Conservation (phyloP, 2,113 vertebrate species). For the Pelecanoides urinatrix region DNA sequence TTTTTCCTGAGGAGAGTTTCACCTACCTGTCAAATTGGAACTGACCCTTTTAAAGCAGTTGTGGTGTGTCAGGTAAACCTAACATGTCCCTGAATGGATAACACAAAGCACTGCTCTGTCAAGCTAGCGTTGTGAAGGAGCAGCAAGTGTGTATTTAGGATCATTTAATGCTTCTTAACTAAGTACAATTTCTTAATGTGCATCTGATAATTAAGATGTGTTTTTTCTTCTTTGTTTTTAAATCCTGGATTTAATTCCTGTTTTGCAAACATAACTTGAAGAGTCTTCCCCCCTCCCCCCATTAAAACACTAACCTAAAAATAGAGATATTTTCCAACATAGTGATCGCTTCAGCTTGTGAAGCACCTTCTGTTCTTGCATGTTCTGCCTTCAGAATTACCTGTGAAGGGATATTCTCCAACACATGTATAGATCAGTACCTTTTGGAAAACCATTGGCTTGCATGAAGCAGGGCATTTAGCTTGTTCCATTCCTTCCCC, state of each 20-base stretch:
- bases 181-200: not conserved
- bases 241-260: not conserved
- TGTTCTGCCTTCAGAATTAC: not conserved
- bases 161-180: not conserved
- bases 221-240: not conserved
- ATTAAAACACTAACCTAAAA: not conserved
- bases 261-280: not conserved
- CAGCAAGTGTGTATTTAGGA: not conserved
- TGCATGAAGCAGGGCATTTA: not conserved
- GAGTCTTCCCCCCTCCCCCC: no score
- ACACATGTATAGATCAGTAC: rapidly evolving
- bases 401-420: not conserved
- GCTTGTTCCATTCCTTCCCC: not conserved
- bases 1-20: not conserved
- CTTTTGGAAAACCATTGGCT: not conserved
- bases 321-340: not conserved
- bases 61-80: not conserved
- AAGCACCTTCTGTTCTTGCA: not conserved
- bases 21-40: not conserved
- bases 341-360: not conserved
- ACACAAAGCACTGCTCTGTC: not conserved
- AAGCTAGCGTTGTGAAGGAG: not conserved
- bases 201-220: not conserved
- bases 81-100: not conserved
- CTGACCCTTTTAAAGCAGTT: not conserved